Evolutionary conservation across 2,888 invertebrate genomes (phyloP).

Genomic region (Drosophila mayaguana): DNA sequence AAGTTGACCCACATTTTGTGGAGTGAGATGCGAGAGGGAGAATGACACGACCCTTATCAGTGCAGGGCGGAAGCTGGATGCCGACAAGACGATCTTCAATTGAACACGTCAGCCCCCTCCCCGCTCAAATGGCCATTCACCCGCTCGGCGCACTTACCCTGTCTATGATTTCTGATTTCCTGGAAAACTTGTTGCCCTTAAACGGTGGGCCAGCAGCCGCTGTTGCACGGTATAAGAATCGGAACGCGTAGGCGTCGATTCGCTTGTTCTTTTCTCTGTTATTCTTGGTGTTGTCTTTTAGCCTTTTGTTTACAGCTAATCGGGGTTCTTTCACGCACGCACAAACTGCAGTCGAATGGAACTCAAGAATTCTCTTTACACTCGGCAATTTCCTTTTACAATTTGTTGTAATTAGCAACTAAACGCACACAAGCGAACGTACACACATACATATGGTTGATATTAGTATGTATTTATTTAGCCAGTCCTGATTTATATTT

Average conservation of each 20-base stretch:
- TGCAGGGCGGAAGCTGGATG: constrained; percentile 63
- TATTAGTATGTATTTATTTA: constrained; percentile 23
- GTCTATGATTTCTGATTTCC: constrained; percentile 26
- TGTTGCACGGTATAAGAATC: constrained; percentile 1
- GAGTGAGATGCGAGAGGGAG: not conserved
- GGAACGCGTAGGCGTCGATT: constrained; percentile 35
- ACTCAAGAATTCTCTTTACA: constrained; percentile 7
- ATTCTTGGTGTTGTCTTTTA: constrained; percentile 33
- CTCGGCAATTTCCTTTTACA: not conserved
- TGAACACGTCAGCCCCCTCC: constrained; percentile 63
- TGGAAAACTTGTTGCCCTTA: constrained; percentile 62
- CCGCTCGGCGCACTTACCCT: constrained; percentile 16
- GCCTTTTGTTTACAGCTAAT: constrained; percentile 55
- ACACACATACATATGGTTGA: not conserved
- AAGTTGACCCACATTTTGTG: constrained; percentile 61
- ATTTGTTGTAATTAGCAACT: constrained; percentile 16
- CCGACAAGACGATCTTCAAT: constrained; percentile 18
- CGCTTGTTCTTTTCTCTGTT: constrained; percentile 25
- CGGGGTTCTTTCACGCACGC: constrained; percentile 28
- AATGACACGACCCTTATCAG: constrained; percentile 55
- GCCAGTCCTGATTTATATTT: constrained; percentile 37
- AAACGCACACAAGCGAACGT: constrained; percentile 8
- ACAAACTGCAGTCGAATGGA: not conserved
- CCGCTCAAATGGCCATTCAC: not conserved
- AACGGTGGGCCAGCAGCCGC: constrained; percentile 2